Evolutionary conservation across 2,888 invertebrate species (phyloP), one percentile per base, ranked within the genome.

Genomic region (Stenurella melanura): DNA sequence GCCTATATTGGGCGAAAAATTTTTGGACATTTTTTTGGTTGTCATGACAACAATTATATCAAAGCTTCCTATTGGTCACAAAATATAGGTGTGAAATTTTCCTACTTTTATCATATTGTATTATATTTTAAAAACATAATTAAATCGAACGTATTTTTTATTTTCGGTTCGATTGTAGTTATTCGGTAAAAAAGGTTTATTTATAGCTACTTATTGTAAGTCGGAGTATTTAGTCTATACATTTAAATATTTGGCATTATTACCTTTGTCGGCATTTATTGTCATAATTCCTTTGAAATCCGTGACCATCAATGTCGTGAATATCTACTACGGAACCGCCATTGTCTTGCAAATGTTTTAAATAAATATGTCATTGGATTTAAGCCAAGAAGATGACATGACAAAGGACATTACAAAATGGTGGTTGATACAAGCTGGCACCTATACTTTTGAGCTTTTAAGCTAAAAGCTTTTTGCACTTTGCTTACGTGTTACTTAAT

Each of bases 401-500:
- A 78, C 77, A 75, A 77, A 79, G 73, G 72, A 80, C 78, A 80
- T 80, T 77, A 79, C 75, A 85, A 86, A 87, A 86, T 84, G 85
- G 86, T 82, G 85, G 76, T 83, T 85, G 87, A 85, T 82, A 87
- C 87, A 71, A 81, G 74, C 84, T 86, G 87, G 86, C 84, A 88
- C 87, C 82, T 83, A 83, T 84, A 82, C 85, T 83, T 82, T 79
- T 56, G 70, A 81, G 85, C 86, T 87, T 87, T 89, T 86, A 88
- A 83, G 79, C 83, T 89, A 88, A 89, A 89, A 89, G 89, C 86
- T 84, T 87, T 85, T 84, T 78, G 84, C 83, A 85, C 86, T 86
- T 85, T 84, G 82, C 83, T 79, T 85, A 84, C 85, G 84, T 83
- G 83, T 85, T 85, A 84, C 85, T 84, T 85, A 86, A 84, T 84